Conservation (phyloP, 2,113 vertebrate species). For the Xyrauchen texanus region DNA sequence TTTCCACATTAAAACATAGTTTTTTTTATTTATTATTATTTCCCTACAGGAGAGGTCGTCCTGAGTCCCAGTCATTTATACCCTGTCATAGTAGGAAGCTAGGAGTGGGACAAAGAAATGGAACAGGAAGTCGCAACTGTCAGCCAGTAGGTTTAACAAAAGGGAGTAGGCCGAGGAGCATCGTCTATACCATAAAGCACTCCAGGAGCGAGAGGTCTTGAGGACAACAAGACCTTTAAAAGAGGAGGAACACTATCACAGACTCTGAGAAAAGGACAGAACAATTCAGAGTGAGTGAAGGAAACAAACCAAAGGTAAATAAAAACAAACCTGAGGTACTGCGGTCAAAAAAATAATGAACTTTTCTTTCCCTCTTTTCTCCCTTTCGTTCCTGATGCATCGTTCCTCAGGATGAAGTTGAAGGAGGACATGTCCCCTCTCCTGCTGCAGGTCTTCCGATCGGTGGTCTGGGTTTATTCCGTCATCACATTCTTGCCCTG, state of each 20-base stretch:
- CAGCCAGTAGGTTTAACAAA: neutral
- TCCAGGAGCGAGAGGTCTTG: neutral
- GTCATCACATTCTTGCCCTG: slow-evolving; percentile 90
- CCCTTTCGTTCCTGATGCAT: neutral
- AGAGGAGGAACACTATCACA: neutral
- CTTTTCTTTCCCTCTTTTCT: neutral
- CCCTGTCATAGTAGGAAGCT: slow-evolving; percentile 8
- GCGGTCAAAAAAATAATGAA: neutral
- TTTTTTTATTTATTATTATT: neutral
- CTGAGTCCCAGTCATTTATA: slow-evolving; percentile 1
- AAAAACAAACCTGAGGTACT: too few relatives aligned
- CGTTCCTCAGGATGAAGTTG: slow-evolving; percentile 82
- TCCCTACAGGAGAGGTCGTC: slow-evolving; percentile 1
- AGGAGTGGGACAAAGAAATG: slow-evolving; percentile 30
- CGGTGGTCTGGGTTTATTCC: slow-evolving; percentile 86
- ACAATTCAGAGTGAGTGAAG: neutral
- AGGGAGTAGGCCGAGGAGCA: neutral
- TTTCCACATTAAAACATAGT: too few relatives aligned
- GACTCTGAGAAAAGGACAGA: slow-evolving; percentile 13
- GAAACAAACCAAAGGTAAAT: neutral
- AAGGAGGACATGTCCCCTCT: slow-evolving; percentile 92
- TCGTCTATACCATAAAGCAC: neutral
- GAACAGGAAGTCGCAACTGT: slow-evolving; percentile 24
- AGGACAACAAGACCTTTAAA: neutral
- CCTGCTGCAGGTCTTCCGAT: slow-evolving; percentile 88